Evolutionary conservation across 2,888 invertebrate species (phyloP).

Genomic region (Cephus nigrinus): DNA sequence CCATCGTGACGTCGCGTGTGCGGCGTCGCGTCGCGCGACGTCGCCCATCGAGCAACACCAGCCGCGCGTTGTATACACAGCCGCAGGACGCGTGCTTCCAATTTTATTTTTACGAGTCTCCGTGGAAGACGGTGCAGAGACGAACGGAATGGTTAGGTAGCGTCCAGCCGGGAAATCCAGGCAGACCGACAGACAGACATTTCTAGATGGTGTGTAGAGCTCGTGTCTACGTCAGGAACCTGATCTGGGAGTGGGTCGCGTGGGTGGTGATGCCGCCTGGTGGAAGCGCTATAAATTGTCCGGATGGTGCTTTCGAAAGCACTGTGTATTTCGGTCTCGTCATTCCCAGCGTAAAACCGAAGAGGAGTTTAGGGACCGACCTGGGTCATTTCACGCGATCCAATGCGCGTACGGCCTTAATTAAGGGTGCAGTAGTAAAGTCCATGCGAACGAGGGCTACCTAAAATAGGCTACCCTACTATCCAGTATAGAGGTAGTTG

Average conservation of each 20-base stretch:
- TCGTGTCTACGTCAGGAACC: not conserved
- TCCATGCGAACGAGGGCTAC: not conserved
- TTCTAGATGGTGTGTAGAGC: not conserved
- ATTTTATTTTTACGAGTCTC: constrained; percentile 7
- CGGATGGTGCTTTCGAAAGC: constrained; percentile 4
- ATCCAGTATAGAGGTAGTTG: constrained; percentile 8
- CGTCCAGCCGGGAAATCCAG: not conserved
- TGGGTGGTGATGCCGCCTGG: not conserved
- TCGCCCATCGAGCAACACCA: not conserved
- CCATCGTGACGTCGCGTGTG: not conserved
- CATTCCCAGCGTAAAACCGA: constrained; percentile 3
- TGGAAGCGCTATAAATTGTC: not conserved
- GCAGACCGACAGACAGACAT: not conserved
- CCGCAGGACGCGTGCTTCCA: constrained; percentile 8
- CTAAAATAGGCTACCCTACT: not conserved
- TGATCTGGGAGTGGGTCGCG: not conserved
- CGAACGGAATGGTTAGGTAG: not conserved
- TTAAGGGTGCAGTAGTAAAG: not conserved
- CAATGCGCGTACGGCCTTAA: not conserved
- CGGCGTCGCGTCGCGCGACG: not conserved
- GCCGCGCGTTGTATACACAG: not conserved
- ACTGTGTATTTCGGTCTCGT: constrained; percentile 13
- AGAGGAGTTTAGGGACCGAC: not conserved
- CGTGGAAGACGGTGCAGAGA: not conserved
- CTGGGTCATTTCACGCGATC: not conserved